These are phyloP conservation scores for Pheosia tremula DNA, from an alignment of 2,888 invertebrate genomes.

Conservation along the genomic window DNA sequence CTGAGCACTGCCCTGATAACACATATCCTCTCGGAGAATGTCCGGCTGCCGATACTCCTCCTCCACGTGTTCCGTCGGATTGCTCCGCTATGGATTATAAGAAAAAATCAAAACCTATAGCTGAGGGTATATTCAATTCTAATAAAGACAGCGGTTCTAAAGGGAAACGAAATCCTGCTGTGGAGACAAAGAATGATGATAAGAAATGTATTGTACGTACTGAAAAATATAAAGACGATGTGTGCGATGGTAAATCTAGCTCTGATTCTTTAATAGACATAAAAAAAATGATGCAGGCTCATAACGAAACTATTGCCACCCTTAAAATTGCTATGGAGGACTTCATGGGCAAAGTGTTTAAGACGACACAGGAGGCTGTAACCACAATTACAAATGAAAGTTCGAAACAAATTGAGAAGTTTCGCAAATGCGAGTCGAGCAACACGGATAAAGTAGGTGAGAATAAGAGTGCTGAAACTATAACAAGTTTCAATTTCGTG, in stretches of 20 bases:
- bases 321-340: conserved; percentile 56
- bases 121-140: not conserved
- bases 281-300: conserved; percentile 31
- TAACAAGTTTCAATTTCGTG: conserved; percentile 23
- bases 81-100: conserved; percentile 1
- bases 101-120: not conserved
- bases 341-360: conserved; percentile 50
- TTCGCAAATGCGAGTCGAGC: conserved; percentile 29
- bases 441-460: conserved; percentile 20
- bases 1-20: not conserved
- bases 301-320: conserved; percentile 46
- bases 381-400: conserved; percentile 48
- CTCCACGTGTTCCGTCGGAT: not conserved
- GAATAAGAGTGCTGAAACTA: conserved; percentile 24
- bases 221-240: not conserved
- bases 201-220: not conserved
- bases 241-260: not conserved
- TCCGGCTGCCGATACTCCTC: not conserved
- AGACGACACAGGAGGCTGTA: conserved; percentile 53
- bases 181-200: not conserved
- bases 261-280: conserved; percentile 1
- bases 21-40: not conserved
- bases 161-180: not conserved
- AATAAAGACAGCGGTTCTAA: not conserved
- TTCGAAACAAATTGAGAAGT: conserved; percentile 38